These are phyloP conservation scores for Napeogenes sylphis DNA, from an alignment of 2,888 invertebrate species.

Conservation along the genomic window DNA sequence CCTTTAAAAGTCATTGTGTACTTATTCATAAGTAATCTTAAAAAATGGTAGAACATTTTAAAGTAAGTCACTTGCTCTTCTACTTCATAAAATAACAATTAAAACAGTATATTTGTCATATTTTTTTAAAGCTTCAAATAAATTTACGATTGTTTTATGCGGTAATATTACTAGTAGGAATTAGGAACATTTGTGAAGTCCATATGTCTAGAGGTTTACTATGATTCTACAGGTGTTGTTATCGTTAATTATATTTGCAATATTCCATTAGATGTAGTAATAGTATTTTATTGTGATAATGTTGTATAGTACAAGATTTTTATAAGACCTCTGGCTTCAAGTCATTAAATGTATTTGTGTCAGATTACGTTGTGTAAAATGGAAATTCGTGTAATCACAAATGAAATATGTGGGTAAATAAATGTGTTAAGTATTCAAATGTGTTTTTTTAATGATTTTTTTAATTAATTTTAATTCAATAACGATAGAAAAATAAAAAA, in stretches of 20 bases:
- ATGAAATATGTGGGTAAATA: constrained; percentile 26
- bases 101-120: no score
- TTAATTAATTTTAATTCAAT: neutral
- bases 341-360: constrained; percentile 28
- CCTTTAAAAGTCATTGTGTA: constrained; percentile 29
- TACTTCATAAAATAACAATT: no score
- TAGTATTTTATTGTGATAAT: constrained; percentile 31
- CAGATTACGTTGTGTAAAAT: constrained; percentile 30
- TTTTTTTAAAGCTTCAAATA: no score
- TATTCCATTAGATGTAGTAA: neutral
- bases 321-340: constrained; percentile 28
- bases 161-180: no score
- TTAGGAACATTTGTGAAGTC: no score
- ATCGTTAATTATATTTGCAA: no score
- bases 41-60: no score
- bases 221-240: no score
- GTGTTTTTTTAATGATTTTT: neutral
- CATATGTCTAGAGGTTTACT: no score
- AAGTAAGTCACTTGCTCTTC: no score
- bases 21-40: neutral
- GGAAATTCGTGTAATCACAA: constrained; percentile 22
- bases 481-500: no score
- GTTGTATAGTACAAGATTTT: constrained; percentile 31
- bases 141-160: no score
- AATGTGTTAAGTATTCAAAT: constrained; percentile 21